Evolutionary conservation across 1,140 invertebrate species (phyloP), one percentile per base, ranked within the genome.

Genomic region (Drosophila quadrilineata): DNA sequence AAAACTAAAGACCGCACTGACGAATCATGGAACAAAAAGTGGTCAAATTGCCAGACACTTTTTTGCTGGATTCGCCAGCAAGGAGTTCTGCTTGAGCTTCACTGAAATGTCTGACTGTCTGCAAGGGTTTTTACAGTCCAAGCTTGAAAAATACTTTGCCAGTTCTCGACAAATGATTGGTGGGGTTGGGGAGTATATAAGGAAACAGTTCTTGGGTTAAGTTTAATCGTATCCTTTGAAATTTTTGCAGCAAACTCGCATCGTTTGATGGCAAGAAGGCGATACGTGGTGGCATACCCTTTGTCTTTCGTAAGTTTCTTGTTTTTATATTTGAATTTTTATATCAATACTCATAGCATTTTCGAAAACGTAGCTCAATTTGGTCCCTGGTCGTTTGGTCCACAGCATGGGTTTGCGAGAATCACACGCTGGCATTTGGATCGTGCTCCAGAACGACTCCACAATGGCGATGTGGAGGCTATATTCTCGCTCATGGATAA

Each of bases 201-300:
- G n/a, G n/a, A n/a, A n/a, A n/a, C n/a, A n/a, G n/a, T n/a, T n/a
- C n/a, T n/a, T n/a, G n/a, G 38, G 38, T 40, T 53, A 41, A 74
- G 63, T 60, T 73, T 74, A 67, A 56, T 92, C 88, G 49, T 64
- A 57, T 57, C 59, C 43, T 49, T 14, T 48, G 41, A 24, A 29
- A n/a, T n/a, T n/a, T 90, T 94, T 94, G 71, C 91, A 96, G 97
- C 90, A 97, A 98, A 91, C 95, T 97, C 91, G 96, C 97, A 26
- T 94, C 97, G 22, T 98, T 98, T 91, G 96, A 98, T 92, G 96
- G 96, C 50, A 97, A 98, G 90, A 96, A 97, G 90, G 95, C 96
- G 24, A 98, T 98, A 89, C 93, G 97, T 89, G 97, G 97, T 86
- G 97, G 97, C 86, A 97, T 98, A 90, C 97, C 97, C 59, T 95